Percentiles rank a stretch among this genome's conserved stretches.
Conservation (phyloP, 2,888 invertebrate genomes). For the Eupithecia exiguata region DNA sequence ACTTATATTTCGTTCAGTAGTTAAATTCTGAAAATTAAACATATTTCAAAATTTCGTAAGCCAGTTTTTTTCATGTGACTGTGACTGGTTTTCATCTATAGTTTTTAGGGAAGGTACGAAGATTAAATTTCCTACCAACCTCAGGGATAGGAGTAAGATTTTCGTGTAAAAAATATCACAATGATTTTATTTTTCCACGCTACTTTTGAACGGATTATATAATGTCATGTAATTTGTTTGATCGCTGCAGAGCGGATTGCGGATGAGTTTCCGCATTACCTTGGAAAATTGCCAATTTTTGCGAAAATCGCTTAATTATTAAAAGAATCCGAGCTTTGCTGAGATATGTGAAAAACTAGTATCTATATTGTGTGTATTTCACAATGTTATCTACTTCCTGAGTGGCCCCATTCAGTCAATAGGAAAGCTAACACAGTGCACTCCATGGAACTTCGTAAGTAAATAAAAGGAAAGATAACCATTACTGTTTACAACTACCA, state of each 20-base stretch:
- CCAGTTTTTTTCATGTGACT: not conserved
- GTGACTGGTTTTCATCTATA: no score
- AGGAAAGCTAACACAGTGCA: conserved; percentile 19
- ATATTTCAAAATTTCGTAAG: not conserved
- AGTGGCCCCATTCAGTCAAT: conserved; percentile 7
- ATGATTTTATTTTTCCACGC: no score
- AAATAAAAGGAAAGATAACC: conserved; percentile 4
- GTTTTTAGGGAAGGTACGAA: no score
- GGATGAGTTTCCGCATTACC: conserved; percentile 47
- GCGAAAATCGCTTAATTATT: conserved; percentile 45
- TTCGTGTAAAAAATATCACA: not conserved
- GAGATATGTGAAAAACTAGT: conserved; percentile 48
- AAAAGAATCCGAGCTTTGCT: conserved; percentile 42
- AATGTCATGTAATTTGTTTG: conserved; percentile 39
- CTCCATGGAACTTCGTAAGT: conserved; percentile 32
- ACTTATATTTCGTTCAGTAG: no score
- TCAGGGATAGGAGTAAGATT: not conserved
- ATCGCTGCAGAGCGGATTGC: conserved; percentile 38
- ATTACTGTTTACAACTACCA: not conserved
- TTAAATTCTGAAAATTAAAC: no score
- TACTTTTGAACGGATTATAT: conserved; percentile 18
- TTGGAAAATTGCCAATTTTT: conserved; percentile 56
- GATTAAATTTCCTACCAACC: no score
- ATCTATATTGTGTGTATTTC: conserved; percentile 27
- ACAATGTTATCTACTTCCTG: conserved; percentile 2